Evolutionary conservation across 1,140 invertebrate species (phyloP), one percentile per base, ranked within the genome.

Genomic region (Cotesia typhae): DNA sequence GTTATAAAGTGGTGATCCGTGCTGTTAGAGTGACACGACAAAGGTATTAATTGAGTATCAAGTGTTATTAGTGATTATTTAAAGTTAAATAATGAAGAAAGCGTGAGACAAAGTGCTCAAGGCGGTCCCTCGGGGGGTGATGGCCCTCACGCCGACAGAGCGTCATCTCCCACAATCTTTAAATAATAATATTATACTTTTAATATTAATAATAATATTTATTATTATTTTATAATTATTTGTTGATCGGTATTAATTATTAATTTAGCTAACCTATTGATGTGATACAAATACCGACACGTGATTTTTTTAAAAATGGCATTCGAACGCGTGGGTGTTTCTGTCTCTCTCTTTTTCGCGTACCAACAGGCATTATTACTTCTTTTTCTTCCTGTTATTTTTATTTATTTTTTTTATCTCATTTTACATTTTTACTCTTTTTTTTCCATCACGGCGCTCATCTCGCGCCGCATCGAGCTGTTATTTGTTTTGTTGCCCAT

Each of bases 81-180:
- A n/a, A 10, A 20, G 12, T 10, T 5, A 61, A 53, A 59, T 59
- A 36, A 20, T 52, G 52, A 59, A 71, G 37, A 67, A 53, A 69
- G 51, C 74, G 77, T 72, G 70, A 79, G 79, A 80, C 51, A 74
- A 79, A 80, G 80, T 76, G 79, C 74, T 75, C 76, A 81, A 81
- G 80, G 78, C 80, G 80, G 79, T 82, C 70, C 77, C 77, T 69
- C 74, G 80, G 75, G 79, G 81, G 80, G 81, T 81, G 80, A 82
- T 79, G 79, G 79, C 80, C 79, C 76, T 81, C 76, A 78, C 75
- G 80, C 79, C 78, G 79, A 77, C 77, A 78, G 79, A 70, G 68
- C 68, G 68, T 70, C 81, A 79, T 83, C 80, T 83, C 72, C 79
- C 74, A 79, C 77, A 82, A 81, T 73, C 77, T 79, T 76, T 12